phyloP scores from a whole-genome alignment of 2,888 invertebrate genomes.

The Cylindroiulus punctatus region DNA sequence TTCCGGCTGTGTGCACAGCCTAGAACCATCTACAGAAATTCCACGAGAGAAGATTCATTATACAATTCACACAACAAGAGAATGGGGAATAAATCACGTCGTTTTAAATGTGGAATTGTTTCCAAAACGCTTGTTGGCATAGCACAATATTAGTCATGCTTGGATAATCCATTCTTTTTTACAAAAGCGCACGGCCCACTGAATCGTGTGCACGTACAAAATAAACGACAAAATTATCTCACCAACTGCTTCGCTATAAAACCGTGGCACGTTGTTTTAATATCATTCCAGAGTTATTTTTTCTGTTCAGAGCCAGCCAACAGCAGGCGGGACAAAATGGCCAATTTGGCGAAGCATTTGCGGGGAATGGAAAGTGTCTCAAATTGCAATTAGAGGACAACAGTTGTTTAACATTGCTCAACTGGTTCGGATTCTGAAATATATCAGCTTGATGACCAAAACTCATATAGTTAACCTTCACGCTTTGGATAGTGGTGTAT shows the following conservation, averaged over 20 bases:
- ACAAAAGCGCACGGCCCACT: neutral
- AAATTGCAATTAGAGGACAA: slow-evolving; percentile 27
- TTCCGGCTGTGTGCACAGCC: too few relatives aligned
- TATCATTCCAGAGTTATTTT: neutral
- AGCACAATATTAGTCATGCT: neutral
- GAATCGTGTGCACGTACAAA: neutral
- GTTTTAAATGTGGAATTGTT: neutral
- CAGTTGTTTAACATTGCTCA: neutral
- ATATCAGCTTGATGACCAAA: neutral
- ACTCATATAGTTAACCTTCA: neutral
- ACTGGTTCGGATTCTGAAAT: neutral
- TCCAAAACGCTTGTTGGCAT: neutral
- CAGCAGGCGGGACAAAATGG: neutral
- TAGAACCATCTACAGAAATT: too few relatives aligned
- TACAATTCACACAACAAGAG: too few relatives aligned
- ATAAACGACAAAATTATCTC: slow-evolving; percentile 21
- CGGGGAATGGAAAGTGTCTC: neutral
- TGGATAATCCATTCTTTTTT: neutral
- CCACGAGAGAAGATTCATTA: too few relatives aligned
- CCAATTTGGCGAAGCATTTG: neutral
- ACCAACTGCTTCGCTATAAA: neutral
- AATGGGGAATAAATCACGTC: neutral
- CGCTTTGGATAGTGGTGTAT: neutral
- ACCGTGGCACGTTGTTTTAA: neutral
- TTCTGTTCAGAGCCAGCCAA: neutral